A percentile compares a stretch with the other conserved stretches of the same genome.
Evolutionary conservation across 1,140 invertebrate genomes (phyloP).

Genomic region (Intoshia linei): DNA sequence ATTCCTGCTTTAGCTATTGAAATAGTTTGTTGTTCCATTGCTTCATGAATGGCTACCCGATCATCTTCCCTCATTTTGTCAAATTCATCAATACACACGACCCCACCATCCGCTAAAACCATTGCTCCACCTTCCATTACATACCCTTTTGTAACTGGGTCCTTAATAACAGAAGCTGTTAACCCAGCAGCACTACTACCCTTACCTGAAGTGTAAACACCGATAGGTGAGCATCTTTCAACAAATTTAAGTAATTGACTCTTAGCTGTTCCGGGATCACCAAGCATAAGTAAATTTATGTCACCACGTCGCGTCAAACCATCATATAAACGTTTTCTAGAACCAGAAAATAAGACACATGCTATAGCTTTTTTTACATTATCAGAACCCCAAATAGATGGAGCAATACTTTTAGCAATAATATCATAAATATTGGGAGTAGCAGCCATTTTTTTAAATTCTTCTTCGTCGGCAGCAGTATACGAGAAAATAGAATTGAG

Average conservation of each 20-base stretch:
- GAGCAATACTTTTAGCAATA: constrained; percentile 59
- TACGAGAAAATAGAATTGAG: constrained; percentile 5
- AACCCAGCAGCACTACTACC: constrained; percentile 89
- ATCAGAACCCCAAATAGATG: constrained; percentile 64
- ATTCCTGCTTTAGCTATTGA: constrained; percentile 98
- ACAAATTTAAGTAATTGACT: constrained; percentile 90
- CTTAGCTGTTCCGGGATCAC: constrained; percentile 94
- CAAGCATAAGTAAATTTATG: constrained; percentile 69
- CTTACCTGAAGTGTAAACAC: constrained; percentile 88
- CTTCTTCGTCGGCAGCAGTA: constrained; percentile 47
- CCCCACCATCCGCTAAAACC: constrained; percentile 90
- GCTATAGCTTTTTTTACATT: constrained; percentile 94
- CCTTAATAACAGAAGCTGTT: constrained; percentile 74
- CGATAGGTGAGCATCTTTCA: constrained; percentile 68
- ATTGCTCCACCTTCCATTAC: constrained; percentile 97
- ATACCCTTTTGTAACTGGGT: constrained; percentile 58
- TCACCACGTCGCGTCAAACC: constrained; percentile 70
- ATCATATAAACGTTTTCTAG: constrained; percentile 49
- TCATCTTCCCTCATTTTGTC: constrained; percentile 99
- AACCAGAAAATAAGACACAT: constrained; percentile 64
- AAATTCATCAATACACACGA: constrained; percentile 97
- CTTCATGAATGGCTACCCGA: constrained; percentile 90
- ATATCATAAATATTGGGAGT: constrained; percentile 55
- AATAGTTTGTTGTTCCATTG: constrained; percentile 99
- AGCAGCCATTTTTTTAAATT: constrained; percentile 47